phyloP scores from a whole-genome alignment of 2,888 invertebrate species.

The Mellilla xanthometata region DNA sequence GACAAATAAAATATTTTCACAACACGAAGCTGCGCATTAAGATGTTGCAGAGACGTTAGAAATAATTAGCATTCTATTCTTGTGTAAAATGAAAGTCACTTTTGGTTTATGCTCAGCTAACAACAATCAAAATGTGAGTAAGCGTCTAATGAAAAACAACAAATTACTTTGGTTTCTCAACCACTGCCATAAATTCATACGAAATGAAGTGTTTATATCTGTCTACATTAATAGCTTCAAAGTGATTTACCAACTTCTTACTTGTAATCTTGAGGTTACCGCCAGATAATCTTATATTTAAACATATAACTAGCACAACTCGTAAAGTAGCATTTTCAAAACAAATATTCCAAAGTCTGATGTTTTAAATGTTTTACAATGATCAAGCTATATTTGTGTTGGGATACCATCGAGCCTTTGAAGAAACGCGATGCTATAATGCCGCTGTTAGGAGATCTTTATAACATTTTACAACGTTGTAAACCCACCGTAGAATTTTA shows the following conservation, averaged over 20 bases:
- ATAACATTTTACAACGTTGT: conserved; percentile 79
- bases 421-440: conserved; percentile 63
- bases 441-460: conserved; percentile 73
- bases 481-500: conserved; percentile 82
- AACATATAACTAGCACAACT: conserved; percentile 27
- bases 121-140: no score
- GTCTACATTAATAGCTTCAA: conserved; percentile 35
- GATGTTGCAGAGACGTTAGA: conserved; percentile 5
- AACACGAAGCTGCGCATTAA: conserved; percentile 8
- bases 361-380: conserved; percentile 32
- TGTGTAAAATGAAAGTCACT: conserved; percentile 2
- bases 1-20: conserved; percentile 30
- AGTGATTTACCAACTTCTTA: conserved; percentile 35
- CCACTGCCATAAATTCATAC: conserved; percentile 33
- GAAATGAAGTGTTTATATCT: conserved; percentile 40
- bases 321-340: conserved; percentile 32
- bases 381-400: conserved; percentile 31
- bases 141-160: no score
- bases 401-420: conserved; percentile 34
- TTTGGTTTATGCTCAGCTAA: background rate
- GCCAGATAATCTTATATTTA: conserved; percentile 28
- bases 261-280: conserved; percentile 32
- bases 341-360: conserved; percentile 29
- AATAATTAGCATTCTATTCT: background rate
- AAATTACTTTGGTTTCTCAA: conserved; percentile 23